Evolutionary conservation across 2,113 vertebrate genomes (phyloP).

Genomic region (Gopherus evgoodei): DNA sequence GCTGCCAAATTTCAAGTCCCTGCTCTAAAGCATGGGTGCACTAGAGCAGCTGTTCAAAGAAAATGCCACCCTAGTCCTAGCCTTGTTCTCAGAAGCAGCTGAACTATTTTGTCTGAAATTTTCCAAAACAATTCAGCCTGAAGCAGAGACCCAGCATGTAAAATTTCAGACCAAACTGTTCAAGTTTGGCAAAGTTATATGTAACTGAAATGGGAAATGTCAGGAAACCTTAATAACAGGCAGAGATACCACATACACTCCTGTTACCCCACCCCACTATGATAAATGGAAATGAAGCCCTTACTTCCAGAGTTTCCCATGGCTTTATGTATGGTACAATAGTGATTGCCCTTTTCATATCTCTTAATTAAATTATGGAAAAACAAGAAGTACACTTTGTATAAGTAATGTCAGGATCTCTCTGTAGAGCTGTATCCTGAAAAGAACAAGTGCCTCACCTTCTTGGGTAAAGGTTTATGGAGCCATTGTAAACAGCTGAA

Average conservation of each 20-base stretch:
- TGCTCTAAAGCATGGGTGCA: background rate
- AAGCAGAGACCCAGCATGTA: too few relatives aligned
- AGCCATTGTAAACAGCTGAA: constrained; percentile 52
- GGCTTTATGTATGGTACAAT: constrained; percentile 1
- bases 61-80: background rate
- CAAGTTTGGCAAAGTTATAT: too few relatives aligned
- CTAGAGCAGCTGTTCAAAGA: background rate
- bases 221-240: background rate
- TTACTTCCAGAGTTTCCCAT: background rate
- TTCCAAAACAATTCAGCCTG: too few relatives aligned
- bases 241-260: background rate
- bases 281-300: background rate
- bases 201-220: too few relatives aligned
- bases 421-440: constrained; percentile 31
- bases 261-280: background rate
- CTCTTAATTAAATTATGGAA: constrained; percentile 16
- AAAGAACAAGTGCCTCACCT: constrained; percentile 32
- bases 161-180: too few relatives aligned
- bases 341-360: background rate
- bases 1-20: too few relatives aligned
- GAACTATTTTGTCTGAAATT: background rate
- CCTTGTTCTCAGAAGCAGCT: background rate
- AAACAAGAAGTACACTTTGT: background rate
- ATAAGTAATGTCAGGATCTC: constrained; percentile 9
- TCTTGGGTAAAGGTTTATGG: constrained; percentile 15